These are phyloP conservation scores for Vulpes lagopus DNA, from an alignment of 2,113 vertebrate genomes.

Conservation along the genomic window DNA sequence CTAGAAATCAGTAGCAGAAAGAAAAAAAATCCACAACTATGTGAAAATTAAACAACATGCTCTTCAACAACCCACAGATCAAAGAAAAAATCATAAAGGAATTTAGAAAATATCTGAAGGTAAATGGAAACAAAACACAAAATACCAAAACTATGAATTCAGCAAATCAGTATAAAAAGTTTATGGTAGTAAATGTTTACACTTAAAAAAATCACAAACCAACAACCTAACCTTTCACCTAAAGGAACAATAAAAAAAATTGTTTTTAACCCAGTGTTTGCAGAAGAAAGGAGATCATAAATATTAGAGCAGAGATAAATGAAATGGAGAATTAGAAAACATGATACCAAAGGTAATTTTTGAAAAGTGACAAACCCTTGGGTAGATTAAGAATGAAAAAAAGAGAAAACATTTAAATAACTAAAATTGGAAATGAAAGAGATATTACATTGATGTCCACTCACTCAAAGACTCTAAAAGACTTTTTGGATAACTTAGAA, in stretches of 20 bases:
- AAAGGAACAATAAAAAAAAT: not conserved
- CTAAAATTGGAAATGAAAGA: not conserved
- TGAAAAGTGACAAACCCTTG: not conserved
- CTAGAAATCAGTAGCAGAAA: not conserved
- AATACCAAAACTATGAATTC: not conserved
- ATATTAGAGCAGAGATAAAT: not conserved
- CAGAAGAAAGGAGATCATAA: not conserved
- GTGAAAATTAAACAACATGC: not conserved
- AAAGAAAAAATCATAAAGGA: not conserved
- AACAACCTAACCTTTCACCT: not conserved
- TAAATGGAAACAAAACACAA: not conserved
- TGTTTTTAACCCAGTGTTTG: not conserved
- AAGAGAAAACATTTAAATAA: not conserved
- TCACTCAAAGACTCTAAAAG: not conserved
- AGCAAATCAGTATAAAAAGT: not conserved
- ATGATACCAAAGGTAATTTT: not conserved
- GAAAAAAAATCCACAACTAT: not conserved
- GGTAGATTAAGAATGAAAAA: not conserved
- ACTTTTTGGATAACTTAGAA: not conserved
- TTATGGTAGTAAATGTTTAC: not conserved
- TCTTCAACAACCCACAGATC: not conserved
- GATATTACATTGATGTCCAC: not conserved
- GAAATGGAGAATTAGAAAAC: not conserved
- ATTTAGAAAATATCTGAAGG: not conserved
- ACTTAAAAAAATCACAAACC: not conserved